Evolutionary conservation across 1,140 invertebrate species (phyloP), one percentile per base, ranked within the genome.

Genomic region (Drosophila nasuta): DNA sequence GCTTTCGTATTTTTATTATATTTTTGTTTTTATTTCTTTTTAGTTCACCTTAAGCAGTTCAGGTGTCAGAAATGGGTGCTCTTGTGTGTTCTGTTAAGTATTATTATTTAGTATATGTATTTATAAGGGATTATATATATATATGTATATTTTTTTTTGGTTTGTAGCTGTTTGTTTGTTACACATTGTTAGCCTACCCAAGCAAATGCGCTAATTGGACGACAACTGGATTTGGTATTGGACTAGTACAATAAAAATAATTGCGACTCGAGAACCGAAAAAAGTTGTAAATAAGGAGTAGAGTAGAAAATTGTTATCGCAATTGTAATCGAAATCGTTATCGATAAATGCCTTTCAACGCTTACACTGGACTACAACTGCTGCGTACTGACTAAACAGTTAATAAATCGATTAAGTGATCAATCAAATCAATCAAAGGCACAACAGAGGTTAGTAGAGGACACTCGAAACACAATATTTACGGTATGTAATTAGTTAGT

Each of bases 1-100:
- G 17, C 25, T 56, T 17, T 48, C 2, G 2, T 30, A 41, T 30
- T 65, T n/a, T 45, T 35, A 7, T 3, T 52, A 30, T 65, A 25
- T 25, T 25, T 25, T 25, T 25, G 20, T 63, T 2, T 11, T 43
- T 43, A 43, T 43, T 38, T 38, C 7, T 38, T 38, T 8, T 38
- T 38, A 25, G 8, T 38, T 43, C 11, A 35, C 43, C 46, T 78
- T 59, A 60, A 60, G 59, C 64, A 62, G 56, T 66, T 66, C 38
- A 58, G 35, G 70, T 83, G 83, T 65, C 86, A 91, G 87, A 91
- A 88, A 81, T 74, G 65, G 77, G 88, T 91, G 88, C 86, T 91
- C 79, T 91, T 91, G 82, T 91, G 81, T 86, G 46, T 85, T 83
- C 81, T 83, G 80, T 82, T 76, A 20, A 17, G 20, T 76, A 67